Evolutionary conservation across 2,888 invertebrate species (phyloP).

Genomic region (Aspidiotus rigidus): DNA sequence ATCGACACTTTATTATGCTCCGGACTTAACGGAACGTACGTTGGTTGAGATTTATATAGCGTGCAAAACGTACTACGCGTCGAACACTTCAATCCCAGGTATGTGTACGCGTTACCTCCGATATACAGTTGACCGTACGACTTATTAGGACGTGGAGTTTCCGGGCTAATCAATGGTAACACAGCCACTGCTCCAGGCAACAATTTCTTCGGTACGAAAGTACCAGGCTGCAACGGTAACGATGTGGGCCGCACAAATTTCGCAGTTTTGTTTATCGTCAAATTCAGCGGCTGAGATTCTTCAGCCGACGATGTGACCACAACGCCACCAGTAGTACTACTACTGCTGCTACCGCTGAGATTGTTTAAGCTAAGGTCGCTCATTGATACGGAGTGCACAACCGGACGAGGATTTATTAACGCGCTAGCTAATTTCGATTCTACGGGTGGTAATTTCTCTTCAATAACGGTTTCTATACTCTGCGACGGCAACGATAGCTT

Average conservation of each 20-base stretch:
- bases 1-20: constrained; percentile 84
- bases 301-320: not conserved
- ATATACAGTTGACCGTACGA: constrained; percentile 80
- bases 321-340: not conserved
- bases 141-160: constrained; percentile 81
- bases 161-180: constrained; percentile 76
- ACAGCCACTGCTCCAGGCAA: constrained; percentile 75
- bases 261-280: constrained; percentile 45
- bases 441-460: constrained; percentile 36
- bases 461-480: constrained; percentile 18
- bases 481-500: constrained; percentile 1
- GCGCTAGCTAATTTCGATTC: constrained; percentile 45
- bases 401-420: constrained; percentile 40
- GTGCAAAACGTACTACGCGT: constrained; percentile 88
- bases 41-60: constrained; percentile 85
- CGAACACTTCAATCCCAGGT: constrained; percentile 80
- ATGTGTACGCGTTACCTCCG: constrained; percentile 86
- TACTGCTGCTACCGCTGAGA: constrained; percentile 6
- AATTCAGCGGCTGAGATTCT: constrained; percentile 49
- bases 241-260: constrained; percentile 62
- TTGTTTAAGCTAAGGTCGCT: constrained; percentile 6
- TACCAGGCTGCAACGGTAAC: constrained; percentile 72
- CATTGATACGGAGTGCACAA: constrained; percentile 5
- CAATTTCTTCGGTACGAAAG: constrained; percentile 69
- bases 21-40: constrained; percentile 64